These are phyloP conservation scores for Ectemnius lituratus DNA, from an alignment of 2,888 invertebrate species.

Conservation along the genomic window DNA sequence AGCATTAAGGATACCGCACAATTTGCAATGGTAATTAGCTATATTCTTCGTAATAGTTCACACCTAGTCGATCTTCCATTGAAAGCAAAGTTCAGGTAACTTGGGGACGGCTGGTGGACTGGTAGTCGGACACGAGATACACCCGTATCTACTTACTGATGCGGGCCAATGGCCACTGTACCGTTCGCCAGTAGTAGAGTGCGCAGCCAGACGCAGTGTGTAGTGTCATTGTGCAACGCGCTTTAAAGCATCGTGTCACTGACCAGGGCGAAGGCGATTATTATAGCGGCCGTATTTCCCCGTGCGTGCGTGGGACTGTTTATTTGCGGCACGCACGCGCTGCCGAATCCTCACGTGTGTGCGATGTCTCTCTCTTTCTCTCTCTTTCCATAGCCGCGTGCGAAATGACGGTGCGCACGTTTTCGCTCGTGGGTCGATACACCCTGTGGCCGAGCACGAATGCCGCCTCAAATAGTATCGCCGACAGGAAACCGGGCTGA, in stretches of 20 bases:
- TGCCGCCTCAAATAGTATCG: no score
- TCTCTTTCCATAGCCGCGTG: slow-evolving; percentile 11
- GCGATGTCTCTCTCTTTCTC: no score
- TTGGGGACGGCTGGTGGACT: no score
- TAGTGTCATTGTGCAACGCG: slow-evolving; percentile 30
- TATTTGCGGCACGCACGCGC: slow-evolving; percentile 53
- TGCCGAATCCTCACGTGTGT: slow-evolving; percentile 49
- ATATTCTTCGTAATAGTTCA: no score
- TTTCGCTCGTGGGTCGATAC: slow-evolving; percentile 22
- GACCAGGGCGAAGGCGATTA: slow-evolving; percentile 58
- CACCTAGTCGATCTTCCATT: no score
- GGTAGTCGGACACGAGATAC: slow-evolving; percentile 1
- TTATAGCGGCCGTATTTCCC: slow-evolving; percentile 51
- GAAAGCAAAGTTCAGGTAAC: no score
- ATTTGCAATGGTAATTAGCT: no score
- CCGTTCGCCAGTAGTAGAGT: slow-evolving; percentile 20
- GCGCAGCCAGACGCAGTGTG: no score
- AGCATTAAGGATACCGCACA: no score
- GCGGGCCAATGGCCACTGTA: slow-evolving; percentile 18
- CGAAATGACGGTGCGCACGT: background rate
- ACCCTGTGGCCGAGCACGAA: background rate
- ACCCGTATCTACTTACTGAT: background rate
- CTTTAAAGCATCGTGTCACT: slow-evolving; percentile 58
- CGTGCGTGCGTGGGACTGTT: slow-evolving; percentile 47
- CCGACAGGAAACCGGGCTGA: background rate